Evolutionary conservation across 92 coral and sea anemone species (phyloP).

Genomic region (Parazoanthus atlanticus): DNA sequence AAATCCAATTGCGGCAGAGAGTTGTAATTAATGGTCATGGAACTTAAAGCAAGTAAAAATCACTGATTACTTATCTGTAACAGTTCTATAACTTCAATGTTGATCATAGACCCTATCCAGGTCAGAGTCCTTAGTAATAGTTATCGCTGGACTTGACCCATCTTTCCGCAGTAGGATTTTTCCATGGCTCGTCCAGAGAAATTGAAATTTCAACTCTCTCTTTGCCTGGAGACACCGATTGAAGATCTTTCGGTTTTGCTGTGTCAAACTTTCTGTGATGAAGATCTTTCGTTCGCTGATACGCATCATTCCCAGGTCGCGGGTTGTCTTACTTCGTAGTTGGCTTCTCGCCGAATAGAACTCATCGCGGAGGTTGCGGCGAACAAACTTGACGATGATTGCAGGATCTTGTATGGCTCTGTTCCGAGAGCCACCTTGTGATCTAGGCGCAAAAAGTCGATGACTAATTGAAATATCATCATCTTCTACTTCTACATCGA

Average conservation of each 20-base stretch:
- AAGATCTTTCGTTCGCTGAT: neutral
- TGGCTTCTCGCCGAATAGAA: constrained; percentile 1
- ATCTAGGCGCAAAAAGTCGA: too few relatives aligned
- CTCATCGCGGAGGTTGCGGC: neutral
- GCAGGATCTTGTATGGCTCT: too few relatives aligned
- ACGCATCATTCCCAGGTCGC: constrained; percentile 8
- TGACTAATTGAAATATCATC: too few relatives aligned
- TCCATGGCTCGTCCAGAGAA: constrained; percentile 8
- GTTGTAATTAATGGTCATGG: too few relatives aligned
- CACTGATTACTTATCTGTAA: neutral
- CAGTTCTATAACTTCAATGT: neutral
- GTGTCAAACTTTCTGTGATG: neutral
- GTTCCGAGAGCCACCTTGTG: too few relatives aligned
- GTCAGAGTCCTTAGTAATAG: neutral
- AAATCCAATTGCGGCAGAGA: too few relatives aligned
- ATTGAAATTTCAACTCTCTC: constrained; percentile 31
- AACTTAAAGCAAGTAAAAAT: too few relatives aligned
- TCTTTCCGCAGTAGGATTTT: constrained; percentile 11
- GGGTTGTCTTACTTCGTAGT: neutral
- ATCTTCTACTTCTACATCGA: too few relatives aligned
- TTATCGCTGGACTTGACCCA: constrained; percentile 16
- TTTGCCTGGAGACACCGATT: constrained; percentile 7
- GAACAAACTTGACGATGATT: too few relatives aligned
- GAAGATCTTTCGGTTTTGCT: neutral
- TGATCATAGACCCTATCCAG: neutral